Base-by-base conservation (phyloP, 2,113 vertebrate genomes). In the Cyanoramphus novaezelandiae region DNA sequence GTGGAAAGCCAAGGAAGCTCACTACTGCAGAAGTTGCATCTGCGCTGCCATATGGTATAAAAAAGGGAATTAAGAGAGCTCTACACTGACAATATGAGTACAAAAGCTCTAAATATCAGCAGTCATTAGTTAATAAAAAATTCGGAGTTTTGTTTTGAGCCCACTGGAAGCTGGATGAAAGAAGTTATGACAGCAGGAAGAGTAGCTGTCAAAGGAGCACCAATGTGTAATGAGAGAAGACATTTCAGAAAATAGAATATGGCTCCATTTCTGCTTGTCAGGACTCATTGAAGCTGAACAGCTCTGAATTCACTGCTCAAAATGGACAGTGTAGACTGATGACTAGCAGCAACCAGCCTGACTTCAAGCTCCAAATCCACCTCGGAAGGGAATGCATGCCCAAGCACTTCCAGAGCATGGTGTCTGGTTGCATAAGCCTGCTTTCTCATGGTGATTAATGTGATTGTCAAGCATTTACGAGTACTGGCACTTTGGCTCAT, bases 191-290 rank as follows among this genome's bases (percentile, higher is more conserved):
- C 69, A 95, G 89, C 62, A 69, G 50, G 72, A 96, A 92, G 85
- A 82, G 59, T 88, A 91, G 43, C 82, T 97, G 94, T 94, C 84
- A 93, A 92, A 96, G 63, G 25, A 95, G 44, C 50, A 90, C 69
- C 83, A 92, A 77, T 29, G 65, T 89, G 52, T 90, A 92, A 95
- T 92, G 69, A 93, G 79, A 81, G 64, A 84, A 88, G 92, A 84
- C 86, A 75, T 93, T 94, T 96, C 95, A 71, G 90, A 96, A 95
- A 93, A 90, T 88, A 96, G 90, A 96, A 95, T 93, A 96, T 93
- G 95, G 92, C 85, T 98, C 87, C 69, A 86, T 92, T 95, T 96
- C 91, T 96, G 89, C 84, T 92, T 97, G 90, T 96, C 95, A 96
- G 88, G 82, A 89, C 90, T 96, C 80, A 95, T 79, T 52, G 89